Evolutionary conservation across 1,140 invertebrate species (phyloP), one percentile per base, ranked within the genome.

Genomic region (Leptestheria dahalacensis): DNA sequence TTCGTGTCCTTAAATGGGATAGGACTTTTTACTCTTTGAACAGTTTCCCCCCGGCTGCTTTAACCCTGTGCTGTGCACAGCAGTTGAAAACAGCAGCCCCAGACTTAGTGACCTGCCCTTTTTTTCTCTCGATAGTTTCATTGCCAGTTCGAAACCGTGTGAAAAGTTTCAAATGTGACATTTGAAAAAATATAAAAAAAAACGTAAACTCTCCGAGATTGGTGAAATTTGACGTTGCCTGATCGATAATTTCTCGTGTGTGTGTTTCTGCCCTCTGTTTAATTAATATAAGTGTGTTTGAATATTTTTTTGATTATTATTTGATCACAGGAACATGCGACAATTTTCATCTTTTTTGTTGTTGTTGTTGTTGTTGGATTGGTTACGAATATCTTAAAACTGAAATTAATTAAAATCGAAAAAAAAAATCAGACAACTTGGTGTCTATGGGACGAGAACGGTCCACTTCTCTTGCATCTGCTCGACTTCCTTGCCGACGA

Each of bases 391-490:
- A n/a, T n/a, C n/a, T n/a, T n/a, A n/a, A n/a, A 41, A 41, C 12
- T 26, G 18, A 23, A 56, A 25, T 33, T 12, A 57, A 23, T 64
- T 59, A 65, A 20, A 29, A 49, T 48, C 53, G 15, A 61, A 56
- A n/a, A n/a, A n/a, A 50, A 70, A 78, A 62, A 81, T 76, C 50
- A 41, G 91, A 80, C 0, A 97, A 77, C 15, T 29, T 41, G 15
- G 15, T 41, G 15, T 9, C 15, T 41, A 41, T 41, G 6, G 20
- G 1, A 28, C 6, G 10, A 61, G 50, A 12, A 62, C 61, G 24
- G 54, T 57, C 94, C 94, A 97, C 70, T 92, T 93, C 68, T 96
- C 89, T 41, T 84, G 84, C 12, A 87, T 80, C 69, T 88, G 83
- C 67, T 94, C 90, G 0, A 96, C 82, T 74, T 97, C 88, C 66